Evolutionary conservation across 1,140 invertebrate genomes (phyloP), one percentile per base, ranked within the genome.

Genomic region (Thaumatotibia leucotreta): DNA sequence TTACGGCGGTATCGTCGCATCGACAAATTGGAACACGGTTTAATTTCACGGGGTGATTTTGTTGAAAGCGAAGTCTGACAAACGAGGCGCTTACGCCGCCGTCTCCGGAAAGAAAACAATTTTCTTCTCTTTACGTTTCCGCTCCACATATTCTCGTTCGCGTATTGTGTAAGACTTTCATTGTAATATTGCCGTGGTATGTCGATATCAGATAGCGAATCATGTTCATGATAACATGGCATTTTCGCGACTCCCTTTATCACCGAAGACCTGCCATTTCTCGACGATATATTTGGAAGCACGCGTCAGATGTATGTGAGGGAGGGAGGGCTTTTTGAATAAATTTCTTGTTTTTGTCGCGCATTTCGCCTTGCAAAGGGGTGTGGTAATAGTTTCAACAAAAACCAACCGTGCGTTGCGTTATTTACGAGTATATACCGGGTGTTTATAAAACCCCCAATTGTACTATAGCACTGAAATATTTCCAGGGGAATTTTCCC

Each of bases 171-270:
- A 20, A 54, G 50, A 23, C 50, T 54, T 54, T 54, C 50, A 54
- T 54, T 29, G 50, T 54, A 24, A 24, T 54, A 54, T 24, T 23
- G 22, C 10, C 35, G 23, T 24, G 50, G 22, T 23, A 54, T 29
- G 50, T 54, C 50, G 50, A 54, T 54, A 54, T 54, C 50, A 54
- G 50, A 29, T 54, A 54, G 50, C 22, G 50, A 54, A 24, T 54
- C 23, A 54, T 54, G 50, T 54, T 54, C 50, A 54, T 54, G 50
- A 54, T 54, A 54, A 54, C 50, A 52, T 52, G 50, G 23, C 24
- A 24, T 54, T 54, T 54, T 54, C 23, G 23, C 10, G 23, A 54
- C 22, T 27, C 23, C 50, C 50, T 54, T 54, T 54, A 54, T 54
- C 50, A 54, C 20, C 49, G 24, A 24, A 10, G 23, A 23, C 22